These are phyloP conservation scores for Apistogramma diplotaenia DNA, from an alignment of 2,113 vertebrate genomes.

Conservation along the genomic window DNA sequence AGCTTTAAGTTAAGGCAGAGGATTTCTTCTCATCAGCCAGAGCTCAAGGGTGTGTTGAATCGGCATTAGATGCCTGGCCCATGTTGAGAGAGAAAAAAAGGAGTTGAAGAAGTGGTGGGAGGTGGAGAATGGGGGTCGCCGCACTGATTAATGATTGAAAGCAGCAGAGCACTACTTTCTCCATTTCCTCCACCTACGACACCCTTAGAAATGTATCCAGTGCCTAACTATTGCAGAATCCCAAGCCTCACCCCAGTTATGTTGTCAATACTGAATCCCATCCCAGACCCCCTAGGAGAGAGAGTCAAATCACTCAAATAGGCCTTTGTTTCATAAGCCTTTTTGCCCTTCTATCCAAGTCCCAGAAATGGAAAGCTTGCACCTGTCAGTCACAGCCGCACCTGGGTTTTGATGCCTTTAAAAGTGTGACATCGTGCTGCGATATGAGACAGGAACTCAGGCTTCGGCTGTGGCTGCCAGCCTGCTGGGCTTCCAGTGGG, in stretches of 20 bases:
- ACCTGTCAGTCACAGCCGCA: slow-evolving; percentile 62
- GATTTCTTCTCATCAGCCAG: slow-evolving; percentile 38
- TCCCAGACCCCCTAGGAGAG: background rate
- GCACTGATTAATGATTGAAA: slow-evolving; percentile 69
- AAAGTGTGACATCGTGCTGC: slow-evolving; percentile 57
- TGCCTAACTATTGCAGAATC: slow-evolving; percentile 5
- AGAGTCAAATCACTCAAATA: slow-evolving; percentile 30
- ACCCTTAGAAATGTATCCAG: slow-evolving; percentile 16
- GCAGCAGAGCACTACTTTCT: slow-evolving; percentile 41
- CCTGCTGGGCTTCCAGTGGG: slow-evolving; percentile 45
- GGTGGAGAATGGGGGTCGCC: slow-evolving; percentile 37
- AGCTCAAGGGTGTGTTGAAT: slow-evolving; percentile 47
- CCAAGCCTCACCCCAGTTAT: slow-evolving; percentile 23
- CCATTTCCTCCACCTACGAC: slow-evolving; percentile 42
- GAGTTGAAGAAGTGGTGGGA: slow-evolving; percentile 34
- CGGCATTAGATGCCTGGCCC: slow-evolving; percentile 50
- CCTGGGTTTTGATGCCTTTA: slow-evolving; percentile 59
- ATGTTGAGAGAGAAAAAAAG: slow-evolving; percentile 36
- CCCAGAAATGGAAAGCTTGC: slow-evolving; percentile 49
- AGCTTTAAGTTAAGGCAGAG: slow-evolving; percentile 23
- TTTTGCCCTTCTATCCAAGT: background rate
- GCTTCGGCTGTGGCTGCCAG: slow-evolving; percentile 19
- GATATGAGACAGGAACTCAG: slow-evolving; percentile 44
- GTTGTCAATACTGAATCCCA: background rate
- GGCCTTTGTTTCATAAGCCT: slow-evolving; percentile 36